Base-by-base conservation (phyloP, 2,113 vertebrate genomes). In the Saimiri boliviensis region DNA sequence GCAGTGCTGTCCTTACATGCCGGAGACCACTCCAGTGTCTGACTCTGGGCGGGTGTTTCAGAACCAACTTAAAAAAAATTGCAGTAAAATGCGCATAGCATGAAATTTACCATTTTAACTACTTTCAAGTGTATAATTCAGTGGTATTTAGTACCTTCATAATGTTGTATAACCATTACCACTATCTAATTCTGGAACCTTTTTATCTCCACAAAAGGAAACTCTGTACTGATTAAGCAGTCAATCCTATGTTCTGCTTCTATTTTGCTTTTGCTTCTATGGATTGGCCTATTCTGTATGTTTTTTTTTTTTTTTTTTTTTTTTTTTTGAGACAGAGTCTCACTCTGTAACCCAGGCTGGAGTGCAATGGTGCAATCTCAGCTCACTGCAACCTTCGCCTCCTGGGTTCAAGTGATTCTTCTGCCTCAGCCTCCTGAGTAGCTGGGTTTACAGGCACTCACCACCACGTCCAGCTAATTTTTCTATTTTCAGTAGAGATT, bases 171-270 rank as follows among this genome's bases (percentile, higher is more conserved):
- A 21, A 23, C 63, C 23, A 1, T 45, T 10, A 6, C 8, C 12
- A 8, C 6, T 10, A 0, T 14, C 35, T 25, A 47, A 32, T n/a
- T 42, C 27, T 27, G 23, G 20, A 56, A 37, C 12, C 20, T 63
- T 54, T 74, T 68, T n/a, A 1, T 60, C 45, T 21, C 42, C 23
- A 1, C 4, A 3, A 45, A 60, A 60, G 12, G 45, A 90, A 71
- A 56, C n/a, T 0, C 21, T 6, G 9, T 35, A 14, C 10, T 40
- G 35, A 45, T 12, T n/a, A 35, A 37, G 6, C 16, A 35, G 1
- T 52, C 25, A 4, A 12, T 77, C 16, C 16, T 20, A 8, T 3
- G 4, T 8, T 6, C 27, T 13, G 6, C 32, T n/a, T 20, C 20
- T 13, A 30, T 42, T 79, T 9, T 14, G 4, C 84, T 42, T 79